Evolutionary conservation across 2,113 vertebrate genomes (phyloP).

Genomic region (Okapia johnstoni): DNA sequence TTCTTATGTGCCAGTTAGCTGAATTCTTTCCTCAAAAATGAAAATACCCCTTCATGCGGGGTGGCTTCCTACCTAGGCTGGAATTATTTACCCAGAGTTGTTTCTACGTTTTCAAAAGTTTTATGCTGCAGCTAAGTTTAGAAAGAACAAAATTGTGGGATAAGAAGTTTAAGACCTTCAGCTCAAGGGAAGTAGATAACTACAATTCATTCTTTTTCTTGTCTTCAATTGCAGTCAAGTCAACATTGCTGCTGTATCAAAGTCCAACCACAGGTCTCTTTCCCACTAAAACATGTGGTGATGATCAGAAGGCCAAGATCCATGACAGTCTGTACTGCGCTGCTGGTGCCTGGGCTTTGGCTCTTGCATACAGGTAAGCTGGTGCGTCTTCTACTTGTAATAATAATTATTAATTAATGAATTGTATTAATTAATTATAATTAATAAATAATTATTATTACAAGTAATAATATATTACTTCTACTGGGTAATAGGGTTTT

Average conservation of each 20-base stretch:
- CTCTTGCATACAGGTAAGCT: constrained; percentile 92
- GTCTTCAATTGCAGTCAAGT: constrained; percentile 84
- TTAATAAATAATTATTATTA: no score
- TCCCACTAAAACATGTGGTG: constrained; percentile 89
- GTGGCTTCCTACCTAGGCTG: background rate
- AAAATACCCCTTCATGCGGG: background rate
- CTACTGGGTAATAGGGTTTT: background rate
- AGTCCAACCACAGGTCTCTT: constrained; percentile 96
- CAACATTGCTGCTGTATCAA: constrained; percentile 91
- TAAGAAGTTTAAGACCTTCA: background rate
- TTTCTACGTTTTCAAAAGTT: background rate
- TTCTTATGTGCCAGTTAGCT: background rate
- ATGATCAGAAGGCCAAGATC: constrained; percentile 89
- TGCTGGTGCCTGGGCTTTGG: constrained; percentile 92
- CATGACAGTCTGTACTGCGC: constrained; percentile 96
- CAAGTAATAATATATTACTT: no score
- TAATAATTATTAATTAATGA: no score
- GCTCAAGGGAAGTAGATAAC: background rate
- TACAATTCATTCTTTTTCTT: background rate
- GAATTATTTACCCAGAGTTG: background rate
- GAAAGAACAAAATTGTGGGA: background rate
- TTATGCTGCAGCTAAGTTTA: background rate
- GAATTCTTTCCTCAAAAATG: background rate
- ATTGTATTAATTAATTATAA: no score
- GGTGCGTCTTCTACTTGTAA: background rate